phyloP scores from a whole-genome alignment of 1,140 invertebrate species.

The Pseudomyrmex sp. region DNA sequence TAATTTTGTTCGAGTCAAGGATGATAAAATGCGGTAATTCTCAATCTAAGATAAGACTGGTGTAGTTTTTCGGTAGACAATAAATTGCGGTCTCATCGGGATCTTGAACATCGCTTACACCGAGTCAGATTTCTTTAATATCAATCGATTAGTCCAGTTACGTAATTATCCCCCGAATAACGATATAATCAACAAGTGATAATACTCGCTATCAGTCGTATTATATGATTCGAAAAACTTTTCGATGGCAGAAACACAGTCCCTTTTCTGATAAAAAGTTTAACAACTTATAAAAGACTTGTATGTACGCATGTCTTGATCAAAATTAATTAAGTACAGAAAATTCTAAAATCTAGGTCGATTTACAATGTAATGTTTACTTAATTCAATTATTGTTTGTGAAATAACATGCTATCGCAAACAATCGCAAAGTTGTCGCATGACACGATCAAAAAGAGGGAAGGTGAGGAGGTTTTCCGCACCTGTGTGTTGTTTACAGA shows the following conservation, averaged over 20 bases:
- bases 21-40: not conserved
- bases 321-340: not conserved
- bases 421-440: not conserved
- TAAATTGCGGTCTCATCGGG: not conserved
- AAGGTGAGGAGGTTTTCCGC: slow-evolving; percentile 17
- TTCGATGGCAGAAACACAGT: no score
- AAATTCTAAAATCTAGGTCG: not conserved
- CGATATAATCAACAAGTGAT: no score
- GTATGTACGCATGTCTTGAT: not conserved
- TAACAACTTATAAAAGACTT: no score
- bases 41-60: no score
- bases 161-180: not conserved
- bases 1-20: not conserved
- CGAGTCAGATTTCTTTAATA: slow-evolving; percentile 2
- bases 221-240: no score
- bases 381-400: not conserved
- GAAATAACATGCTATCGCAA: not conserved
- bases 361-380: not conserved
- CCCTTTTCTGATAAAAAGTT: no score
- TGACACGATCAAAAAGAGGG: not conserved
- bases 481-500: slow-evolving; percentile 22
- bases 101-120: not conserved
- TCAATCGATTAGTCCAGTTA: not conserved
- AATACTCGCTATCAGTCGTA: no score
- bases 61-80: not conserved